Base-by-base conservation (phyloP, 35 echinoderm and acorn worm genomes). In the Diadema setosum region DNA sequence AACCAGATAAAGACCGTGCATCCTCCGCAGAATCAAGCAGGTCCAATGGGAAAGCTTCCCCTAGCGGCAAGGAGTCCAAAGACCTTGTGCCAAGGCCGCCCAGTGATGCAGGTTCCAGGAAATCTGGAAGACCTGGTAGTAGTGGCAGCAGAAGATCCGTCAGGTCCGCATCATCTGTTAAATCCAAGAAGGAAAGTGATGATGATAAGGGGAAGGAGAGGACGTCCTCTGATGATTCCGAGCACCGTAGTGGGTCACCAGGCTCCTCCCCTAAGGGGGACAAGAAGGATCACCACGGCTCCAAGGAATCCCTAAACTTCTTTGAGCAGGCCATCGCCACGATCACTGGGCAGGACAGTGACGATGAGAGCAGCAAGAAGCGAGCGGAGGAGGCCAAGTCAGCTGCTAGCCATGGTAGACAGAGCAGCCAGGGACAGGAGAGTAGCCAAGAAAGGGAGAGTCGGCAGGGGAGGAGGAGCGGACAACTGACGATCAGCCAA, bases 11-110 rank as follows among this genome's bases (percentile, higher is more conserved):
- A n/a, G 52, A 50, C 31, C 21, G 81, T 17, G 45, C 81, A 56
- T 50, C 81, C 29, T 90, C 88, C 11, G 88, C 88, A 83, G 81
- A 83, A 34, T 90, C 88, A n/a, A 41, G 30, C 37, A 67, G 39
- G 41, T 84, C 88, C 8, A 43, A 40, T 11, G 70, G 46, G 52
- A 61, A 36, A 89, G 50, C 36, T 55, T 39, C 41, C 23, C 15
- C 0, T 18, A 78, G 40, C 30, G 27, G n/a, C 4, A 39, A 41
- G 21, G 21, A 39, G 12, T 12, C n/a, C 14, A 78, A 39, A 21
- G 40, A 42, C 29, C 33, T 78, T 32, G 27, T 41, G 44, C 73
- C 73, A 21, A 9, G 73, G 44, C 73, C 73, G 39, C 70, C 70
- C 32, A 81, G 45, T 30, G 26, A 21, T 18, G 20, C 9, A 11